A percentile compares a stretch with the other conserved stretches of the same genome.
Conservation (phyloP, 2,888 invertebrate genomes). For the Cyaniris semiargus region DNA sequence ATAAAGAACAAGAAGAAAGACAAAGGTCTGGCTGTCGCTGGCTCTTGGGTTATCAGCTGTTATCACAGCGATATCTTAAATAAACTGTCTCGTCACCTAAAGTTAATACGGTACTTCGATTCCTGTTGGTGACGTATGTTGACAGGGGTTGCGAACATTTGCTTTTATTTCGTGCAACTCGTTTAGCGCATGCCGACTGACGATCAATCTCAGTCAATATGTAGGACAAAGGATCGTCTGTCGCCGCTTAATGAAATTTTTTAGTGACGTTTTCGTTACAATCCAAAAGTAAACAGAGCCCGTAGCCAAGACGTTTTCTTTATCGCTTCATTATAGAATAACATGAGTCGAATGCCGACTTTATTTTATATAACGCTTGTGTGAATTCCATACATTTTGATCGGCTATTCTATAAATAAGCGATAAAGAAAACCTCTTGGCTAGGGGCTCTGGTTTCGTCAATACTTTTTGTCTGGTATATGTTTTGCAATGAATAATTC, state of each 20-base stretch:
- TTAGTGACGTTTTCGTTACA: slow-evolving; percentile 50
- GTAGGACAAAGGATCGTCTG: slow-evolving; percentile 69
- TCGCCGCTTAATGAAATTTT: slow-evolving; percentile 69
- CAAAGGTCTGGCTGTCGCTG: no score
- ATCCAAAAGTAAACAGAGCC: slow-evolving; percentile 9
- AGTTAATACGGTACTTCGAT: slow-evolving; percentile 65
- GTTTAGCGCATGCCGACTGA: slow-evolving; percentile 74
- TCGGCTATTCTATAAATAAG: no score
- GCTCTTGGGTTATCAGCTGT: not conserved
- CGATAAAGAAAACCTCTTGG: no score
- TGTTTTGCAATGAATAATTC: slow-evolving; percentile 25
- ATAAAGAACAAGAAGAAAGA: no score
- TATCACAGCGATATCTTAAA: slow-evolving; percentile 35
- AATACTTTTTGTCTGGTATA: slow-evolving; percentile 25
- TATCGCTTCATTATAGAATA: no score
- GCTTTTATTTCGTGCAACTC: slow-evolving; percentile 74
- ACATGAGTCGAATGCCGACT: no score
- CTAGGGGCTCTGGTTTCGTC: slow-evolving; percentile 11
- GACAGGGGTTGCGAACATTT: slow-evolving; percentile 70
- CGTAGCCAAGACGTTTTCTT: no score
- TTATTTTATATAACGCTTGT: no score
- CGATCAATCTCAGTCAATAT: slow-evolving; percentile 78
- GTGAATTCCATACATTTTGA: no score
- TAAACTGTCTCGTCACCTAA: slow-evolving; percentile 51
- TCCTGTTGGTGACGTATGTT: slow-evolving; percentile 64